Conservation (phyloP, 2,888 invertebrate genomes). For the Nomada goodeniana region DNA sequence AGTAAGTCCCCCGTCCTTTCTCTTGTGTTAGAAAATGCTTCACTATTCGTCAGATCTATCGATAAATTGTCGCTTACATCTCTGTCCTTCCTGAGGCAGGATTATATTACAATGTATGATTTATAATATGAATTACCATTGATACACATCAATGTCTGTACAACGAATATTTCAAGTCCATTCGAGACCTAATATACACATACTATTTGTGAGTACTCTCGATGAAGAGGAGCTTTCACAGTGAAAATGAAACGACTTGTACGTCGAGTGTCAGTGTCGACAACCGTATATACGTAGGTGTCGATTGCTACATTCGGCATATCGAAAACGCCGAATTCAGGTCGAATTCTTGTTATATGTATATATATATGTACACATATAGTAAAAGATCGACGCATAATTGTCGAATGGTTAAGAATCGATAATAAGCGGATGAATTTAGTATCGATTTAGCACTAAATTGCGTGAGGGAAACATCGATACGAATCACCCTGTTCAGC, state of each 20-base stretch:
- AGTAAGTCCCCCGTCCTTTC: slow-evolving; percentile 74
- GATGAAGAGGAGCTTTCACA: neutral
- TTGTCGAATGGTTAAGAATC: slow-evolving; percentile 12
- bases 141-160: neutral
- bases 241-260: neutral
- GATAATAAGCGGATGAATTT: slow-evolving; percentile 6
- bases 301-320: neutral
- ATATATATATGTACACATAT: too few relatives aligned
- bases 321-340: neutral
- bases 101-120: neutral
- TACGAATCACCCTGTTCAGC: too few relatives aligned
- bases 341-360: neutral
- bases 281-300: neutral
- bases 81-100: too few relatives aligned
- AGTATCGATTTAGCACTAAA: slow-evolving; percentile 14
- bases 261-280: neutral
- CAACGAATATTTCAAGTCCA: too few relatives aligned
- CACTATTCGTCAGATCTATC: neutral
- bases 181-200: too few relatives aligned
- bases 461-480: slow-evolving; percentile 1
- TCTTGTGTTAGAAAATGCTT: slow-evolving; percentile 17
- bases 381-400: slow-evolving; percentile 3
- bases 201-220: too few relatives aligned
- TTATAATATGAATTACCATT: neutral
- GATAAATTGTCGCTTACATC: neutral